Conservation (phyloP, 2,797 vertebrate species). For the Meriones psammophilus region DNA sequence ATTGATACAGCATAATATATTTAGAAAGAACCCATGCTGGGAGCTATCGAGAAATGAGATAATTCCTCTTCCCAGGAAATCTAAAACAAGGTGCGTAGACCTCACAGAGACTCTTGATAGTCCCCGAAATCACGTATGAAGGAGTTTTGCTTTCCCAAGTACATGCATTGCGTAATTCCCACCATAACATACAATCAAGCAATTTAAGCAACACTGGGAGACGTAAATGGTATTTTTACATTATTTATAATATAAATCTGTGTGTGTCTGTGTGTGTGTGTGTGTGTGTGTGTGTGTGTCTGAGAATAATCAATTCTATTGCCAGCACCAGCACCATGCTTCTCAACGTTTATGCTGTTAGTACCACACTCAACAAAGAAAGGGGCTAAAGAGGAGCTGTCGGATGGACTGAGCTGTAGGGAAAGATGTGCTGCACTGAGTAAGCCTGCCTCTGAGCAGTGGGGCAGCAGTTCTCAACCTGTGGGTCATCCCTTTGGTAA, state of each 20-base stretch:
- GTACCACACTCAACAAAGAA: background rate
- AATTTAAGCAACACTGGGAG: background rate
- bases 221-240: background rate
- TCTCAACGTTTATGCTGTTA: background rate
- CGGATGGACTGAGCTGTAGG: background rate
- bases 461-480: background rate
- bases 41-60: background rate
- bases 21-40: background rate
- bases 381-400: background rate
- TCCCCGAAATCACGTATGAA: background rate
- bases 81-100: background rate
- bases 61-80: background rate
- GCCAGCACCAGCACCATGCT: background rate
- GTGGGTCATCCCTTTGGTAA: background rate
- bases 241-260: background rate
- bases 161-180: background rate
- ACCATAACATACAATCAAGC: slow-evolving; percentile 35
- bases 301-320: background rate
- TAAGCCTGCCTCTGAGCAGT: background rate
- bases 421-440: background rate
- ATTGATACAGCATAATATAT: background rate
- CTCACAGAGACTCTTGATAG: background rate
- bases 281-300: background rate
- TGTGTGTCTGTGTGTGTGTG: background rate
- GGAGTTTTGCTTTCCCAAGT: background rate